Conservation (phyloP, 2,113 vertebrate species). For the Melanotaenia duboulayi region DNA sequence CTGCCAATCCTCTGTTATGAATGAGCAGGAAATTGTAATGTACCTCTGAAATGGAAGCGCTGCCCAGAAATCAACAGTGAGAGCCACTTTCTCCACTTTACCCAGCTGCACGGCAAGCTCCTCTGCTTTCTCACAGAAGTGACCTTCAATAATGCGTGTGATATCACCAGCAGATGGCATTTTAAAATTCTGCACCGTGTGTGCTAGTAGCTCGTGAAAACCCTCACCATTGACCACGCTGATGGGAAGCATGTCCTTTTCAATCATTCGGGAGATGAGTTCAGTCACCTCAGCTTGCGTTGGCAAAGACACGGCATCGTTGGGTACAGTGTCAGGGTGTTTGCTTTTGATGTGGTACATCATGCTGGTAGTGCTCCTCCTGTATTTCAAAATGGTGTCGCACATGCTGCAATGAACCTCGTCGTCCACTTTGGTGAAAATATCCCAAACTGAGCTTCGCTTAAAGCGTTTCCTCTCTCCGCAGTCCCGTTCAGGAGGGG, state of each 20-base stretch:
- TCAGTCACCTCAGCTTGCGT: constrained; percentile 62
- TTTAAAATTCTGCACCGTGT: constrained; percentile 60
- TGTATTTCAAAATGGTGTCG: constrained; percentile 67
- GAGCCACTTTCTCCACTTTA: constrained; percentile 61
- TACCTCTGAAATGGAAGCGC: constrained; percentile 61
- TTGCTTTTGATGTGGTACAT: constrained; percentile 74
- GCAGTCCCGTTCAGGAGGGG: constrained; percentile 29
- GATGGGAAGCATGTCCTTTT: constrained; percentile 71
- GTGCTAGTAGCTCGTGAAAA: constrained; percentile 57
- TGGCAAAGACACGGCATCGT: constrained; percentile 27
- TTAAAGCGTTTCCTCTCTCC: constrained; percentile 57
- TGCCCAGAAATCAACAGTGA: constrained; percentile 67
- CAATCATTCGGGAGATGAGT: constrained; percentile 67
- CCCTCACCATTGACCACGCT: constrained; percentile 54
- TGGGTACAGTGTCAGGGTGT: constrained; percentile 39
- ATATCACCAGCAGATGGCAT: constrained; percentile 53
- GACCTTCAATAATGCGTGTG: constrained; percentile 50
- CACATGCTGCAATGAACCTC: constrained; percentile 70
- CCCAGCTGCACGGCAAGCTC: constrained; percentile 54
- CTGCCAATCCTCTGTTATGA: constrained; percentile 70
- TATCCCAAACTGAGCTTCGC: constrained; percentile 69
- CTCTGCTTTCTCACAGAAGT: constrained; percentile 58
- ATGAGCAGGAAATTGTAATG: constrained; percentile 63
- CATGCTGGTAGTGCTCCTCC: constrained; percentile 74
- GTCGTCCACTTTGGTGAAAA: constrained; percentile 63